Evolutionary conservation across 2,888 invertebrate species (phyloP).

Genomic region (Junonia oenone): DNA sequence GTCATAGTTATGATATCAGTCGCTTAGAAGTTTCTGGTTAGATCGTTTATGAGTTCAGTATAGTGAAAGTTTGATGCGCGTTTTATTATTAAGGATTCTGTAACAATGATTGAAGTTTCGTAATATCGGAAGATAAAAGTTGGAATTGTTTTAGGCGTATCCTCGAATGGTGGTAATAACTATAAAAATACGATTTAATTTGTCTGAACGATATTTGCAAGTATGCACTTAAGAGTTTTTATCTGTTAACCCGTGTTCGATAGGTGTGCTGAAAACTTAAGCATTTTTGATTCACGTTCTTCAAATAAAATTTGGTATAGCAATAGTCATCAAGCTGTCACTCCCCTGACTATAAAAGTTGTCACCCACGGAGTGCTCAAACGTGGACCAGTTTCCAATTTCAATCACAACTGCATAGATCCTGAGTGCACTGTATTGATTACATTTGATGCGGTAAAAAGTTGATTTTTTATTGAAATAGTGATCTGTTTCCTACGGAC

Average conservation of each 20-base stretch:
- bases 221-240: no score
- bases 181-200: neutral
- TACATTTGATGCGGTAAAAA: conserved; percentile 15
- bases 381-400: conserved; percentile 15
- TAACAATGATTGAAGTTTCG: neutral
- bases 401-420: conserved; percentile 13
- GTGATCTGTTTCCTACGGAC: no score
- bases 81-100: neutral
- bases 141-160: neutral
- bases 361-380: neutral
- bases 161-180: neutral
- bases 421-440: conserved; percentile 15
- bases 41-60: neutral
- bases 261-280: no score
- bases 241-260: no score
- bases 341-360: neutral
- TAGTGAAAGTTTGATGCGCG: neutral
- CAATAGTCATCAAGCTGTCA: no score
- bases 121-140: neutral
- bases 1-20: neutral
- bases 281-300: no score
- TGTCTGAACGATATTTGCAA: neutral
- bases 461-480: no score
- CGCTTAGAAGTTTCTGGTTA: neutral
- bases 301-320: no score